Evolutionary conservation across 2,888 invertebrate genomes (phyloP).

Genomic region (Archips crataeganus): DNA sequence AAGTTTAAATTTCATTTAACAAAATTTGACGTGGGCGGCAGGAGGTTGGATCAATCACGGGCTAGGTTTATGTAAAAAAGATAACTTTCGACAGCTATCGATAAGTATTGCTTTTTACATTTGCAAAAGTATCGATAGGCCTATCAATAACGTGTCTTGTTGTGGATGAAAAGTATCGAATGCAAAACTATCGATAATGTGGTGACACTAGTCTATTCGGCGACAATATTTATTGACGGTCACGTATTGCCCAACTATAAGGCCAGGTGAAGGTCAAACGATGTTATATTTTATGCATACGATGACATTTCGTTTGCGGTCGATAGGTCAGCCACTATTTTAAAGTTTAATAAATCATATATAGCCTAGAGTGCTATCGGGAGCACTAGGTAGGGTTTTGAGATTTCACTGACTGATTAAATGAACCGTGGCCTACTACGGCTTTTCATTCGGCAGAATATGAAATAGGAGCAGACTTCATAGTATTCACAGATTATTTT

Average conservation of each 20-base stretch:
- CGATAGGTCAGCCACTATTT: background rate
- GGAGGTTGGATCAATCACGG: too few species aligned
- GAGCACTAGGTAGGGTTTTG: background rate
- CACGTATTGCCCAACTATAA: background rate
- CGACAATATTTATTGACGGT: slow-evolving; percentile 13
- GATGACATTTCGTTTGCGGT: slow-evolving; percentile 3
- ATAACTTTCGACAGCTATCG: too few species aligned
- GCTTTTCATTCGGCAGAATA: background rate
- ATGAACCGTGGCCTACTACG: background rate
- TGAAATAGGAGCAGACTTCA: background rate
- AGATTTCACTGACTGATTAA: background rate
- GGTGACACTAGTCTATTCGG: background rate
- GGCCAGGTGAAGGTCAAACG: slow-evolving; percentile 18
- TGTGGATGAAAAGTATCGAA: too few species aligned
- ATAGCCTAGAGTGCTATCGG: background rate
- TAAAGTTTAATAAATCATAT: background rate
- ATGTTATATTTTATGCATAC: slow-evolving; percentile 26
- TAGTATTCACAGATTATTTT: too few species aligned
- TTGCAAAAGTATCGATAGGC: too few species aligned
- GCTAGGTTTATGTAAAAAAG: too few species aligned
- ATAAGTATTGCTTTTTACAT: too few species aligned
- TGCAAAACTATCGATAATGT: too few species aligned
- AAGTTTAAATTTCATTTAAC: too few species aligned
- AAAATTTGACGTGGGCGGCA: too few species aligned
- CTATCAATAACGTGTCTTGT: too few species aligned